A percentile compares a stretch with the other conserved stretches of the same genome.
phyloP scores from a whole-genome alignment of 2,797 vertebrate species.

The Falco rusticolus region DNA sequence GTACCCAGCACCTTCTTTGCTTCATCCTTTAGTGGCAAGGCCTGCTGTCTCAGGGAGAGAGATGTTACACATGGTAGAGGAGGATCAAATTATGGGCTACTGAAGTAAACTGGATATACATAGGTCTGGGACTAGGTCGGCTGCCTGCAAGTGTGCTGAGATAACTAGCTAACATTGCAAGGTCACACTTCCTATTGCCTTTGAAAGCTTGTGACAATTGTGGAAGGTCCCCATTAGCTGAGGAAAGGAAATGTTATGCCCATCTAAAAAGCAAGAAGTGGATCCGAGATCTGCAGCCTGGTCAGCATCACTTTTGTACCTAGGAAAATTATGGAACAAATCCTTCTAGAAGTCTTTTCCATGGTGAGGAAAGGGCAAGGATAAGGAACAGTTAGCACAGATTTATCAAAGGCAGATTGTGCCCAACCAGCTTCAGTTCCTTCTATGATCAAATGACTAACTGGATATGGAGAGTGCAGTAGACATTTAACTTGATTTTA shows the following conservation, averaged over 20 bases:
- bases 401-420: not conserved
- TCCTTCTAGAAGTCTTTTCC: not conserved
- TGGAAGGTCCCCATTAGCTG: not conserved
- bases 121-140: not conserved
- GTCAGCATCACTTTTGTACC: not conserved
- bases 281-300: not conserved
- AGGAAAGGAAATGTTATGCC: not conserved
- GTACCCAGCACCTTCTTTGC: not conserved
- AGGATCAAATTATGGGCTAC: not conserved
- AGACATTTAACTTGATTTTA: not conserved
- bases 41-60: not conserved
- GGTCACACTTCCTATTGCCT: not conserved
- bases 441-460: not conserved
- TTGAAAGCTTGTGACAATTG: not conserved
- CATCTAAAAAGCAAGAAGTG: not conserved
- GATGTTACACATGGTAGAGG: not conserved
- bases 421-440: not conserved
- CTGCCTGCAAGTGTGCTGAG: not conserved
- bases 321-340: not conserved
- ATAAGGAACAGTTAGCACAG: not conserved
- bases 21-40: not conserved
- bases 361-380: not conserved
- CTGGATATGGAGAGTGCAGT: not conserved
- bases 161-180: not conserved
- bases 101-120: not conserved